These are phyloP conservation scores for Menidia menidia DNA, from an alignment of 2,797 vertebrate genomes.

Conservation along the genomic window DNA sequence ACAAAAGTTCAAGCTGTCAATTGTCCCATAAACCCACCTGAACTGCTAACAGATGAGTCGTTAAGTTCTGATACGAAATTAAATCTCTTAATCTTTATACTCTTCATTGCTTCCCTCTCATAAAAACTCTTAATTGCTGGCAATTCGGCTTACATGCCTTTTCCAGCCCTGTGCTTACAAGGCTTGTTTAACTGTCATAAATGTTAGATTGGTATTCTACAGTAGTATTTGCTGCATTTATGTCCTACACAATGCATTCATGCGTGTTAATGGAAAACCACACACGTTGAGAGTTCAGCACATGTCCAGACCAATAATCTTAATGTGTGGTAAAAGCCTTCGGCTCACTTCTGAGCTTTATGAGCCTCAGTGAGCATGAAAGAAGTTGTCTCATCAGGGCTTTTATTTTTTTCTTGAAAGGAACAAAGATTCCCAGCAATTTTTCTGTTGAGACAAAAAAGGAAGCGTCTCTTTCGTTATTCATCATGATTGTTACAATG, in stretches of 20 bases:
- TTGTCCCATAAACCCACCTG: slow-evolving; percentile 30
- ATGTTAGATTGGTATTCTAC: slow-evolving; percentile 62
- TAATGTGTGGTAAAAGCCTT: slow-evolving; percentile 60
- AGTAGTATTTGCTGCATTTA: slow-evolving; percentile 66
- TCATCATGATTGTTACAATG: slow-evolving; percentile 33
- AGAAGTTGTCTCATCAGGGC: slow-evolving; percentile 59
- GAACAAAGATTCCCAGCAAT: slow-evolving; percentile 55
- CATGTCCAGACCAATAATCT: slow-evolving; percentile 66
- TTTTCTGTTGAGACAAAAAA: slow-evolving; percentile 34
- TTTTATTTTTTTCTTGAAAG: slow-evolving; percentile 34
- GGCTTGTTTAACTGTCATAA: slow-evolving; percentile 65
- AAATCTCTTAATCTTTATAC: slow-evolving; percentile 66
- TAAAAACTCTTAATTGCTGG: slow-evolving; percentile 73
- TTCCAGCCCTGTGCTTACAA: slow-evolving; percentile 54
- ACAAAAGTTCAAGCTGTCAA: slow-evolving; percentile 4
- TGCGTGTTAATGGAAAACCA: slow-evolving; percentile 68
- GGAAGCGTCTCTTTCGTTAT: slow-evolving; percentile 4
- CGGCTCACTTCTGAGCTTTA: slow-evolving; percentile 58
- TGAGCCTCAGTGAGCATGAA: slow-evolving; percentile 58
- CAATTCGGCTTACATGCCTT: slow-evolving; percentile 52
- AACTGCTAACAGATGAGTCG: slow-evolving; percentile 42
- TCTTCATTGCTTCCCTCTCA: slow-evolving; percentile 64
- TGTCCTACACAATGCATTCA: slow-evolving; percentile 41
- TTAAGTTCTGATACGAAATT: slow-evolving; percentile 42
- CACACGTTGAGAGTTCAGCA: slow-evolving; percentile 72